Base-by-base conservation (phyloP, 2,797 vertebrate genomes). In the Selene dorsalis region DNA sequence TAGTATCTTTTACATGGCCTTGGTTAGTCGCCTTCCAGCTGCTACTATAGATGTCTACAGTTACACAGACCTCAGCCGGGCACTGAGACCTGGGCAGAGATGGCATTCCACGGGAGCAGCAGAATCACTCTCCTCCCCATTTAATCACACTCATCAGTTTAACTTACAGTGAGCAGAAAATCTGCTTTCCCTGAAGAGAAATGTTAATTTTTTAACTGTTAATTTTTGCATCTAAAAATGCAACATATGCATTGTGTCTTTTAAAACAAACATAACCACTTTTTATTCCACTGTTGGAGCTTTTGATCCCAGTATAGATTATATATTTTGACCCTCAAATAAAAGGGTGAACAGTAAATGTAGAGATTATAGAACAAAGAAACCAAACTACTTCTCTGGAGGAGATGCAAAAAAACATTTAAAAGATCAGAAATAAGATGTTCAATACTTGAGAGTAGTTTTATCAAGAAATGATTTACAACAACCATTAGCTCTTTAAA, bases 1-100 rank as follows among this genome's bases (percentile, higher is more conserved):
- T 65, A 1, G 62, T 85, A 74, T 77, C 58, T 82, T 76, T 76
- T 35, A 58, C 45, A 67, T 50, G 7, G 61, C 70, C 57, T 82
- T 43, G 16, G 45, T 59, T 75, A 14, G 39, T 67, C 28, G 3
- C 69, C 65, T 73, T 73, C 22, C 66, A 75, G 72, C 85, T 88
- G 79, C 70, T 85, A 35, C 18, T 61, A 13, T 32, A 74, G 17
- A 43, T 52, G 20, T 73, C 7, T 66, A 45, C 26, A 39, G 39
- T 41, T 38, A 17, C 16, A 13, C 16, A 7, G 41, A 68, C n/a
- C 17, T 11, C 43, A 65, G 45, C 4, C 14, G 41, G 28, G 43
- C 38, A 60, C 57, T 81, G 24, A 55, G 58, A 62, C 39, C 56
- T 43, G 53, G 66, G 70, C 47, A 50, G 64, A 80, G 28, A 26